phyloP scores from a whole-genome alignment of 2,888 invertebrate species.

The Eumacrocentrus americanus region DNA sequence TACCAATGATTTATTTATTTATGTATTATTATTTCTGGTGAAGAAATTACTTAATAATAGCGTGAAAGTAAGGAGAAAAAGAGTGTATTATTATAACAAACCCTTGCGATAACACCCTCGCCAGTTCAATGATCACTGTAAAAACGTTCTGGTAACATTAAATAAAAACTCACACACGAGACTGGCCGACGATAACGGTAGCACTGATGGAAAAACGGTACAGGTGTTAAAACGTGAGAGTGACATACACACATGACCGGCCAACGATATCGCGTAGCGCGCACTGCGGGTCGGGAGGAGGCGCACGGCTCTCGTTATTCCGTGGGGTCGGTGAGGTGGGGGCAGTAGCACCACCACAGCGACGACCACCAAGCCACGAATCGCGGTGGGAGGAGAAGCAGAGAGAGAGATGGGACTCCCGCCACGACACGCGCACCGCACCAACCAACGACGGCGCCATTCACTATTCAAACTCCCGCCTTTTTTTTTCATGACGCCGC shows the following conservation, averaged over 20 bases:
- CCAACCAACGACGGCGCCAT: not conserved
- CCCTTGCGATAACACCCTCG: no score
- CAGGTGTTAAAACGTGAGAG: conserved; percentile 45
- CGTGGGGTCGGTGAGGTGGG: conserved; percentile 40
- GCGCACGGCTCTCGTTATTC: conserved; percentile 44
- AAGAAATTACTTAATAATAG: no score
- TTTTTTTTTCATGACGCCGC: no score
- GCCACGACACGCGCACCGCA: conserved; percentile 14
- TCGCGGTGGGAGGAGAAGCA: not conserved
- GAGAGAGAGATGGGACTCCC: conserved; percentile 23
- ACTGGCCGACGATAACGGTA: conserved; percentile 16
- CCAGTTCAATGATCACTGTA: conserved; percentile 7
- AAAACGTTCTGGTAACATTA: not conserved
- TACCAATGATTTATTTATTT: no score
- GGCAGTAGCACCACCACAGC: conserved; percentile 1
- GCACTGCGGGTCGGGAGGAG: conserved; percentile 55
- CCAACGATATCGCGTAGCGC: conserved; percentile 60
- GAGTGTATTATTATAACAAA: no score
- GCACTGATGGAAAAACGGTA: conserved; percentile 17
- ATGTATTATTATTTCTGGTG: no score
- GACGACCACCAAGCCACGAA: not conserved
- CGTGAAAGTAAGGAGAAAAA: no score
- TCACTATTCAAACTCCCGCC: not conserved
- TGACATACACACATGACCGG: conserved; percentile 55
- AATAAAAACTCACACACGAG: not conserved